Evolutionary conservation across 2,797 vertebrate species (phyloP), one percentile per base, ranked within the genome.

Genomic region (Pangasius krempfi): DNA sequence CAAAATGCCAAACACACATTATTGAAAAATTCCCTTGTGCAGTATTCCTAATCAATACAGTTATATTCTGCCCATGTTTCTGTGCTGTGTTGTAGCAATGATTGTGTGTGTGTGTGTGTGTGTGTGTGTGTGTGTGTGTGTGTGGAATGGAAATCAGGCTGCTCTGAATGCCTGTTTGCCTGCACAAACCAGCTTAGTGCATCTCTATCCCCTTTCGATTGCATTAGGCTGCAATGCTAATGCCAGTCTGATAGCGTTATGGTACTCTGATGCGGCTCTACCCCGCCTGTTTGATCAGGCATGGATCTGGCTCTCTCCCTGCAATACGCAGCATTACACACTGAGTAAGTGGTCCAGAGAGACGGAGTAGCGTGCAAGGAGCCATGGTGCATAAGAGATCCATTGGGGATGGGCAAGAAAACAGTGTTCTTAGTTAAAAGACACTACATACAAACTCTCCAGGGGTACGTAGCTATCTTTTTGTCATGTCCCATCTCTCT

Each of bases 181-280:
- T 37, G 62, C 37, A 87, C 44, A 87, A 84, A 89, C 85, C 37
- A 87, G 79, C 85, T 89, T 89, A 89, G 84, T 85, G 84, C 50
- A 12, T 37, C 85, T 86, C 27, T 68, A 70, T 90, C 89, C 66
- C 56, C 85, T 84, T 87, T 88, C 89, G 79, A 90, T 89, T 88
- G 82, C 85, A 89, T 92, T 89, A 90, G 3, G 30, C 25, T 58
- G 72, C 72, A 52, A 80, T 78, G 82, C 75, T 85, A 86, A 84
- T 78, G 79, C 78, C 87, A 86, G 90, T 70, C 64, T 88, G 78
- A 88, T 62, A 68, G 82, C 79, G 76, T 89, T 90, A 86, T 47
- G 80, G 22, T 78, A 30, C 66, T 82, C 80, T 89, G 84, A 88
- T 89, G 90, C 64, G 25, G 60, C 58, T 91, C 81, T 54, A 58